Evolutionary conservation across 2,797 vertebrate species (phyloP).

Genomic region (Myripristis jacobus): DNA sequence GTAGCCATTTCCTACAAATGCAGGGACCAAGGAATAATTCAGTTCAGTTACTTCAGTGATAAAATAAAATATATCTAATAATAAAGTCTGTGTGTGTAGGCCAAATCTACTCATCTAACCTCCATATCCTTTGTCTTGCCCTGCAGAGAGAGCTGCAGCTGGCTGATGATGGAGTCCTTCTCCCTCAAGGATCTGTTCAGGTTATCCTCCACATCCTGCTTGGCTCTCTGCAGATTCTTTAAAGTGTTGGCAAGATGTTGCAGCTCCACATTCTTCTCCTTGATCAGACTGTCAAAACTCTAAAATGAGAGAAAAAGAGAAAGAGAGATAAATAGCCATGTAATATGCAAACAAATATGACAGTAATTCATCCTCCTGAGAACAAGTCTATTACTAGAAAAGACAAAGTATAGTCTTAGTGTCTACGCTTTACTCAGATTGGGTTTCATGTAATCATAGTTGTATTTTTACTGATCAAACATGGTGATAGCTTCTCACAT

Average conservation of each 20-base stretch:
- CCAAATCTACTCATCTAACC: conserved; percentile 72
- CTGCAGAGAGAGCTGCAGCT: conserved; percentile 84
- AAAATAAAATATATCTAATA: background rate
- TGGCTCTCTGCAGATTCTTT: conserved; percentile 85
- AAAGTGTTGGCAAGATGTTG: conserved; percentile 86
- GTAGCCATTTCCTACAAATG: conserved; percentile 78
- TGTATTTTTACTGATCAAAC: background rate
- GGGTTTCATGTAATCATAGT: too few relatives aligned
- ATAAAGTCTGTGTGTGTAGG: background rate
- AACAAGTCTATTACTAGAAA: background rate
- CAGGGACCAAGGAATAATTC: background rate
- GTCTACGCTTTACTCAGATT: too few relatives aligned
- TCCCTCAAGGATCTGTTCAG: conserved; percentile 86
- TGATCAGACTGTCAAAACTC: conserved; percentile 87
- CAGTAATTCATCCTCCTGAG: background rate
- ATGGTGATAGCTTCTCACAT: conserved; percentile 63
- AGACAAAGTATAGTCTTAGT: background rate
- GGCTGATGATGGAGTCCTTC: conserved; percentile 85
- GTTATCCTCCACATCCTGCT: conserved; percentile 87
- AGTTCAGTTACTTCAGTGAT: background rate
- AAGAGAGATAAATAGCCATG: background rate
- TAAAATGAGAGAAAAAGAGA: conserved; percentile 56
- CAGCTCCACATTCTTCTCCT: conserved; percentile 89
- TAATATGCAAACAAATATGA: background rate
- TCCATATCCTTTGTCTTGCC: conserved; percentile 87